Evolutionary conservation across 2,888 invertebrate species (phyloP), one percentile per base, ranked within the genome.

Genomic region (Drosophila neotestacea): DNA sequence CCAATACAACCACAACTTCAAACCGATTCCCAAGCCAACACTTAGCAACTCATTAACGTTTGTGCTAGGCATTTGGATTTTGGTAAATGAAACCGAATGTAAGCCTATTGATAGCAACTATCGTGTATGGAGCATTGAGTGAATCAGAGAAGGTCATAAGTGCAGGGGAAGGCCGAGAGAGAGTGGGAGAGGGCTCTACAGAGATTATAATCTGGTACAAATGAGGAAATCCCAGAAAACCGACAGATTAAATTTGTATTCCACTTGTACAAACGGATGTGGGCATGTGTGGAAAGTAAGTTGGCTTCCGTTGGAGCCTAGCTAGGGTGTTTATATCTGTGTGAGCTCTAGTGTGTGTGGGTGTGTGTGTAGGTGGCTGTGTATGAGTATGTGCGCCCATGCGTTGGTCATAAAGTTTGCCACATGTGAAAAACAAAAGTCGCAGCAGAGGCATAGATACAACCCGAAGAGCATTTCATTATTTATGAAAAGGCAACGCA

Each of bases 241-340:
- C 81, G 72, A 71, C 81, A 75, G 82, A 85, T 85, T 85, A 82
- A 85, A 85, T 81, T 85, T 84, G 80, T 82, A 85, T 81, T 75
- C 70, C 81, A 81, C 72, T 79, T 73, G 68, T 72, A 64, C 75
- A 65, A 77, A 70, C 70, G 81, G 73, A 72, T 72, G 78, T 73
- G 71, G 72, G 70, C 78, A 67, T 70, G 73, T 79, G 71, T 79
- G 72, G 75, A 68, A 76, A 80, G 69, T 72, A 70, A 76, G 64
- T 73, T 62, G 65, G 61, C 68, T 73, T 76, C 66, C 75, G 66
- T 64, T 55, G 27, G 32, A 58, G 39, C 13, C 32, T 11, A 30
- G 22, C 16, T 34, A 38, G 32, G 46, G 54, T 46, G 61, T 46
- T 30, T 28, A 46, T 41, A 32, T 55, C 32, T 6, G 44, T 38